Base-by-base conservation (phyloP, 2,797 vertebrate species). In the Danio kyathit region DNA sequence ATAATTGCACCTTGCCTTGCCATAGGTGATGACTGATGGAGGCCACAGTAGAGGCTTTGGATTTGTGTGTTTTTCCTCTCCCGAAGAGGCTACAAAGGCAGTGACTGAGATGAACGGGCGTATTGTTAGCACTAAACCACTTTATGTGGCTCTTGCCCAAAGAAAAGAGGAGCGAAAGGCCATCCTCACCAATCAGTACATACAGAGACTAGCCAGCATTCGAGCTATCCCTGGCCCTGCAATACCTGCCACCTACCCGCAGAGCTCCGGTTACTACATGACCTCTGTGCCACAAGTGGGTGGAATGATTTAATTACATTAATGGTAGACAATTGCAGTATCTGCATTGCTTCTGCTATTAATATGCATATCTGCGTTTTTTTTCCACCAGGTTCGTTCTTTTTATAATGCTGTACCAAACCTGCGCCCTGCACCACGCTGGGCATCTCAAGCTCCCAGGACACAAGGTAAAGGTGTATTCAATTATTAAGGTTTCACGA, bases 81-180 rank as follows among this genome's bases (percentile, higher is more conserved):
- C 98, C n/a, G 97, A 99, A 89, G 97, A 99, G 88, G 98, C 98
- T 0, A 99, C 98, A 0, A 99, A 98, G 90, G 98, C 98, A 0
- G 97, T 99, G 66, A 99, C 98, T 0, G 98, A 99, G 88, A 99
- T 99, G 98, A 99, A 99, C 0, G 98, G 98, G 16, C 92, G 97
- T 44, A 98, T 99, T 0, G 94, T 99, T 72, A 95, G 97, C 49
- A 97, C 97, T 11, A 99, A 99, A 90, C 98, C 98, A 0, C 94
- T 99, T 66, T 99, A 99, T 0, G 98, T 99, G 0, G 98, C 97
- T 0, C 92, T 99, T 9, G 98, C 98, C 11, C 97, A 99, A 86
- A 95, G 97, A 67, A 97, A 98, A 83, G 98, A 99, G 89, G 98
- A 99, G 85, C 93, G 98, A 6, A 99, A 98, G 90, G 98, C 97